These are phyloP conservation scores for Labroides dimidiatus DNA, from an alignment of 2,797 vertebrate genomes.

Conservation along the genomic window DNA sequence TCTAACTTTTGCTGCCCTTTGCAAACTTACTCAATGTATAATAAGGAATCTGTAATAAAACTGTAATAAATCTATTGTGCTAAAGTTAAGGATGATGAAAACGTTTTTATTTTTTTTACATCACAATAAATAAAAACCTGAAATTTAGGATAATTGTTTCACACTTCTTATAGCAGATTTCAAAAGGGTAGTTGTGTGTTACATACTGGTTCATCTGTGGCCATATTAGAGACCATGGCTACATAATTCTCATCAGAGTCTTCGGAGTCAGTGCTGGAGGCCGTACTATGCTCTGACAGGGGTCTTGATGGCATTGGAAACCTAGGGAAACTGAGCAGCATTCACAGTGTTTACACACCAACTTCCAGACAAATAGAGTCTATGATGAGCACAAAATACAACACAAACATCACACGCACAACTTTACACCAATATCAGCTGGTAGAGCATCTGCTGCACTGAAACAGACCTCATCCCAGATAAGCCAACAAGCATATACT, in stretches of 20 bases:
- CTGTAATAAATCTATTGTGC: constrained; percentile 13
- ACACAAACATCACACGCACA: constrained; percentile 55
- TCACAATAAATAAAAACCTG: constrained; percentile 4
- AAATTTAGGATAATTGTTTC: neutral
- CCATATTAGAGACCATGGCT: constrained; percentile 95
- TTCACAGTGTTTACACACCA: constrained; percentile 84
- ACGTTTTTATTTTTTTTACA: neutral
- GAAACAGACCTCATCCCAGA: constrained; percentile 53
- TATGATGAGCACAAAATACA: constrained; percentile 60
- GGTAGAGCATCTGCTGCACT: constrained; percentile 52
- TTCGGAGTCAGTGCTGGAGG: constrained; percentile 98
- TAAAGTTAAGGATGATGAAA: constrained; percentile 22
- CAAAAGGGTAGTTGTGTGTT: constrained; percentile 79
- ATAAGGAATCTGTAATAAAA: constrained; percentile 3
- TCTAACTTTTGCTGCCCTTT: constrained; percentile 16
- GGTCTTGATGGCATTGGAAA: constrained; percentile 94
- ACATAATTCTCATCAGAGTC: constrained; percentile 99
- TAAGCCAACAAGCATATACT: constrained; percentile 43
- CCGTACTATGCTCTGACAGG: constrained; percentile 97
- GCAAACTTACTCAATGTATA: no score
- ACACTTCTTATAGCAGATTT: constrained; percentile 53
- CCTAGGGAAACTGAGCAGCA: constrained; percentile 95
- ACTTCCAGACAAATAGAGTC: constrained; percentile 59
- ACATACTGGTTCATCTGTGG: constrained; percentile 96
- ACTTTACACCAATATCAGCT: constrained; percentile 48